A percentile compares a stretch with the other conserved stretches of the same genome.
Evolutionary conservation across 2,797 vertebrate genomes (phyloP).

Genomic region (Leptodactylus fallax): DNA sequence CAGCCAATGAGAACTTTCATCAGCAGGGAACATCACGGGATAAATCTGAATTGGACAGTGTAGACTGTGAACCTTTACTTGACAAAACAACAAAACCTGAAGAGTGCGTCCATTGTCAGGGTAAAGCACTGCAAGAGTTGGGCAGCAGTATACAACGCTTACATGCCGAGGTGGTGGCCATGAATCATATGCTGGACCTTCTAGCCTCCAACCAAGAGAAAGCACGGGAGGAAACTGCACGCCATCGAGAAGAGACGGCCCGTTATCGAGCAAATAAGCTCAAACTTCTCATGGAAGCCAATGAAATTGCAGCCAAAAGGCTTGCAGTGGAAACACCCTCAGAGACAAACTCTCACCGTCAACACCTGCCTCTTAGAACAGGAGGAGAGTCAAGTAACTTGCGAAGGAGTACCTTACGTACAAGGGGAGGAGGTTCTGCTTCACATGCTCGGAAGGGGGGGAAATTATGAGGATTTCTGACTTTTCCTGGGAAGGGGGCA

Average conservation of each 20-base stretch:
- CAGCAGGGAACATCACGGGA: neutral
- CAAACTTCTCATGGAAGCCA: slow-evolving; percentile 25
- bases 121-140: slow-evolving; percentile 7
- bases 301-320: slow-evolving; percentile 25
- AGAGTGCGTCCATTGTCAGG: neutral
- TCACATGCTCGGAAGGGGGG: neutral
- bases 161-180: slow-evolving; percentile 15
- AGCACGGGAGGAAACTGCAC: neutral
- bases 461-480: neutral
- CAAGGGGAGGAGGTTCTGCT: neutral
- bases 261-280: neutral
- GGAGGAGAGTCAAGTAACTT: neutral
- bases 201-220: slow-evolving; percentile 16
- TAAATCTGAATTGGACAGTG: neutral
- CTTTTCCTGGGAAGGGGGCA: neutral
- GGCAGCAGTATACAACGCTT: neutral
- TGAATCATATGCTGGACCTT: slow-evolving; percentile 21
- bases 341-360: neutral
- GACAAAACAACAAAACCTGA: neutral
- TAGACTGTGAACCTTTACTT: neutral
- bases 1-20: neutral
- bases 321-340: neutral
- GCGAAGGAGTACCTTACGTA: neutral
- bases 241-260: neutral
- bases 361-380: neutral